Percentiles rank a stretch among this genome's conserved stretches.
These are phyloP conservation scores for Lepidothrix coronata DNA, from an alignment of 2,113 vertebrate species.

Conservation along the genomic window DNA sequence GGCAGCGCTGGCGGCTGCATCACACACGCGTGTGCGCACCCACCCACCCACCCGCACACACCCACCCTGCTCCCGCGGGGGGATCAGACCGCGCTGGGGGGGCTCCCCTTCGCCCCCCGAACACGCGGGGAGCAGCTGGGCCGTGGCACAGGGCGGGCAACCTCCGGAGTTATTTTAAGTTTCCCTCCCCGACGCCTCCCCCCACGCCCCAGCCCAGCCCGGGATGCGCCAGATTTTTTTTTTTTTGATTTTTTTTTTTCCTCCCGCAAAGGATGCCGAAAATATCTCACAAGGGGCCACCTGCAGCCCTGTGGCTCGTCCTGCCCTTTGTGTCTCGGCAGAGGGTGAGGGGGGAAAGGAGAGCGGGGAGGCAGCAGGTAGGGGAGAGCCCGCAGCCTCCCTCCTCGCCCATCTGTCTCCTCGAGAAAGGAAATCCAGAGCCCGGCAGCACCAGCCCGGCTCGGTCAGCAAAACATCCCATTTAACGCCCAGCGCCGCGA, in stretches of 20 bases:
- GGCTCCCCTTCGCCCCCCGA: background rate
- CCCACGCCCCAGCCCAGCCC: background rate
- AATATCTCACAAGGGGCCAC: background rate
- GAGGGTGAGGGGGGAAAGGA: background rate
- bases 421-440: background rate
- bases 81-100: background rate
- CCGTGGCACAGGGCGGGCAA: background rate
- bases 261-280: background rate
- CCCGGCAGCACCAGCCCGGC: background rate
- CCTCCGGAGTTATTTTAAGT: constrained; percentile 20
- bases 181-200: background rate
- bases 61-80: background rate
- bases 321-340: background rate
- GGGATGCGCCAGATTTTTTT: background rate
- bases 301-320: background rate
- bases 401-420: background rate
- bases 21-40: background rate
- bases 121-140: background rate
- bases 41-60: background rate
- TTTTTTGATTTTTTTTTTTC: background rate
- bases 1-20: background rate
- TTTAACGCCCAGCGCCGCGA: background rate
- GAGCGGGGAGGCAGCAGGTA: background rate
- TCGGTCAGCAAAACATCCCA: background rate
- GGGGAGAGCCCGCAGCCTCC: background rate